Percentiles rank a stretch among this genome's conserved stretches.
These are phyloP conservation scores for Brachionus sp. DNA, from an alignment of 1,140 invertebrate genomes.

Conservation along the genomic window DNA sequence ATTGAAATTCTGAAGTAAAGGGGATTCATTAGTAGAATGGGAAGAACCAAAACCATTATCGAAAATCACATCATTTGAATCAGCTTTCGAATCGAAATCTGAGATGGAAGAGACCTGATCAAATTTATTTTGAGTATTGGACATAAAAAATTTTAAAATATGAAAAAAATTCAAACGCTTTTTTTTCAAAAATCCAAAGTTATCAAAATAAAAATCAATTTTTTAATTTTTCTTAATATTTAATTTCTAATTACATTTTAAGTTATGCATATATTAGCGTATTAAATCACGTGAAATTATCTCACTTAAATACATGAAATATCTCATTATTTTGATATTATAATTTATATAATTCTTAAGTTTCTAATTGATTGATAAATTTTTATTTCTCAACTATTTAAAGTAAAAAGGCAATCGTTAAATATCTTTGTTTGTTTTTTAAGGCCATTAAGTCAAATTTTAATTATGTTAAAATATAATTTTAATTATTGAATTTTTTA, in stretches of 20 bases:
- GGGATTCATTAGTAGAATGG: not conserved
- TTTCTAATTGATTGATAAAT: too few relatives aligned
- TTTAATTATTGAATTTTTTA: too few relatives aligned
- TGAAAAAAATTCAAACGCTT: not conserved
- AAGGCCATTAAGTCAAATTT: too few relatives aligned
- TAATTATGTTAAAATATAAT: too few relatives aligned
- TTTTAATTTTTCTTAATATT: not conserved
- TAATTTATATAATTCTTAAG: too few relatives aligned
- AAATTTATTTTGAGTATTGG: not conserved
- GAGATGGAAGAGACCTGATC: constrained; percentile 10
- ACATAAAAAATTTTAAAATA: not conserved
- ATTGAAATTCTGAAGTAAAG: not conserved
- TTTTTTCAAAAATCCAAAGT: not conserved
- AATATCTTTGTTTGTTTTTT: too few relatives aligned
- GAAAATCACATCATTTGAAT: not conserved
- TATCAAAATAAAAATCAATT: not conserved
- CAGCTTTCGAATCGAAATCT: constrained; percentile 1
- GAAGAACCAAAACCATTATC: not conserved
- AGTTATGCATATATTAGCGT: not conserved
- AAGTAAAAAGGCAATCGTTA: too few relatives aligned
- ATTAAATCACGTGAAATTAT: constrained; percentile 2
- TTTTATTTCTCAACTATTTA: too few relatives aligned
- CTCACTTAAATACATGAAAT: not conserved
- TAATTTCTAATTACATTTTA: not conserved
- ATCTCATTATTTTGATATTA: too few relatives aligned